Percentiles rank a stretch among this genome's conserved stretches.
Evolutionary conservation across 2,113 vertebrate genomes (phyloP).

Genomic region (Daboia siamensis): DNA sequence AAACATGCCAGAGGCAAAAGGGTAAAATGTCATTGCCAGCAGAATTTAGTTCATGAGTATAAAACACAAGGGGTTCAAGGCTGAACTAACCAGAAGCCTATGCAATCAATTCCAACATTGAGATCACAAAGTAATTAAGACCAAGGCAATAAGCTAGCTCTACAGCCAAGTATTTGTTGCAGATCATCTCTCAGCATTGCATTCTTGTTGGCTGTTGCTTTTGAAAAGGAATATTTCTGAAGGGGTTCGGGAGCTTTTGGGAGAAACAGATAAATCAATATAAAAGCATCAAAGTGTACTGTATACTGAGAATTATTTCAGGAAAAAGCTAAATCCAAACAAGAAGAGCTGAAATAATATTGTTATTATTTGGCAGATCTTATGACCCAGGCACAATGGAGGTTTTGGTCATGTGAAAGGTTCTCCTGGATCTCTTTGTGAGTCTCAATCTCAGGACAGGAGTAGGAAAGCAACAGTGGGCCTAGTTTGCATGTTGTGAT

Average conservation of each 20-base stretch:
- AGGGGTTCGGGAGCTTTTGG: neutral
- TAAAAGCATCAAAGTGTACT: neutral
- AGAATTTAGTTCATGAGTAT: conserved; percentile 15
- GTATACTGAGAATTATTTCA: neutral
- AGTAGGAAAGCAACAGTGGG: neutral
- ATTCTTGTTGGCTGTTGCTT: neutral
- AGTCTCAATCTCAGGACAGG: neutral
- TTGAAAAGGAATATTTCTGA: neutral
- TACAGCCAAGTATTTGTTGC: neutral
- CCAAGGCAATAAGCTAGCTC: neutral
- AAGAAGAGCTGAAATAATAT: neutral
- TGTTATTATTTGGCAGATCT: neutral
- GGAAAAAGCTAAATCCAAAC: neutral
- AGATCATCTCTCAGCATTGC: neutral
- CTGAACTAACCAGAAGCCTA: neutral
- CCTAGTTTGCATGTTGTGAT: neutral
- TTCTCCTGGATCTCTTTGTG: neutral
- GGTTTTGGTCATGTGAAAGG: neutral
- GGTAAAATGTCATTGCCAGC: conserved; percentile 34
- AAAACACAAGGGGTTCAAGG: conserved; percentile 13
- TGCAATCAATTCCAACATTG: conserved; percentile 2
- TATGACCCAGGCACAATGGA: neutral
- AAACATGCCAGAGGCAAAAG: conserved; percentile 19
- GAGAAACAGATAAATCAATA: neutral
- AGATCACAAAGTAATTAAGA: neutral